Conservation (phyloP, 2,888 invertebrate genomes). For the Andrena minutula region DNA sequence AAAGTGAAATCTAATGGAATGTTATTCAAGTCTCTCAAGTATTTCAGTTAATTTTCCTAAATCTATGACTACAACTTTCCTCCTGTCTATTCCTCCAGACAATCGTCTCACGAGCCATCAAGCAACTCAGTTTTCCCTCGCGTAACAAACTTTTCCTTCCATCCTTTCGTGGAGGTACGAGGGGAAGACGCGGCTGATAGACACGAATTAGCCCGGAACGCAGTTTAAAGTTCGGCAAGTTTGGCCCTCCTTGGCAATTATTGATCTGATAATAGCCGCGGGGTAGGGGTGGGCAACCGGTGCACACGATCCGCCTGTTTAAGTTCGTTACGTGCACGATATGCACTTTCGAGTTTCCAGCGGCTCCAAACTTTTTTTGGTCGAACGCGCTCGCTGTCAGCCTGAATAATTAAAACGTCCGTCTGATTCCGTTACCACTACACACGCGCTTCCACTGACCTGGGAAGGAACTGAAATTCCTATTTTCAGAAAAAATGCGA, state of each 20-base stretch:
- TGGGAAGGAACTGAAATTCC: neutral
- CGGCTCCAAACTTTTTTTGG: conserved; percentile 53
- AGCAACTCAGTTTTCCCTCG: neutral
- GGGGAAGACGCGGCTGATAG: conserved; percentile 38
- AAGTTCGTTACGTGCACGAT: conserved; percentile 70
- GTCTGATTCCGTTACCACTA: conserved; percentile 17
- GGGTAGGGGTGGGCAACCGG: conserved; percentile 41
- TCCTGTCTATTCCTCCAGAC: neutral
- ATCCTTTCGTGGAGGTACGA: neutral
- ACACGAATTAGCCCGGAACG: conserved; percentile 49
- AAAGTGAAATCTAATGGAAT: too few relatives aligned
- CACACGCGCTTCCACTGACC: neutral
- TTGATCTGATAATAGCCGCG: conserved; percentile 66
- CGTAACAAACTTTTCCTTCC: conserved; percentile 11
- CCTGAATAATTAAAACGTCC: conserved; percentile 65
- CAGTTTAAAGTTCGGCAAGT: conserved; percentile 61
- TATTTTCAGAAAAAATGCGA: neutral
- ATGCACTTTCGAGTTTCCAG: conserved; percentile 65
- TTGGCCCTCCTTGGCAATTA: conserved; percentile 62
- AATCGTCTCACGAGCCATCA: conserved; percentile 4
- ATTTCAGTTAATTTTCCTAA: too few relatives aligned
- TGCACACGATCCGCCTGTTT: conserved; percentile 61
- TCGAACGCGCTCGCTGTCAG: conserved; percentile 54
- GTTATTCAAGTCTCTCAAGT: too few relatives aligned
- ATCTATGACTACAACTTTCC: too few relatives aligned